These are phyloP conservation scores for Drosophila lutescens DNA, from an alignment of 2,888 invertebrate species.

Conservation along the genomic window DNA sequence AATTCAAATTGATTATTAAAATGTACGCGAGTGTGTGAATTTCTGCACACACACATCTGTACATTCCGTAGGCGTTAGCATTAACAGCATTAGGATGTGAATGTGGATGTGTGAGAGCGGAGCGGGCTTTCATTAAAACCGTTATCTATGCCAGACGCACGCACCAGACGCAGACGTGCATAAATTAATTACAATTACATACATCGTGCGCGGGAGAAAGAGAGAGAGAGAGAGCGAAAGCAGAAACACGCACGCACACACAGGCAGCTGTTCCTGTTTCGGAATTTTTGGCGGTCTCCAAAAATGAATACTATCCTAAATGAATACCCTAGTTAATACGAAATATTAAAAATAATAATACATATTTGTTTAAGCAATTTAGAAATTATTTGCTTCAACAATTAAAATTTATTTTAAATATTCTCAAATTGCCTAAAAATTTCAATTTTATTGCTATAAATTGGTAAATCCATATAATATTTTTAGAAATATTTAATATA, in stretches of 20 bases:
- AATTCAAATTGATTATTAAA: constrained; percentile 79
- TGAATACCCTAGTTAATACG: background rate
- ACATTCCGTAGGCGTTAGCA: constrained; percentile 39
- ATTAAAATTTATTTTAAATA: too few species aligned
- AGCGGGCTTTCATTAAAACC: constrained; percentile 67
- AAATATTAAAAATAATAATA: background rate
- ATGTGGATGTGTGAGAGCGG: constrained; percentile 38
- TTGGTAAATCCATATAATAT: too few species aligned
- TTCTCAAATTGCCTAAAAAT: too few species aligned
- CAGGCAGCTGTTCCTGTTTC: constrained; percentile 10
- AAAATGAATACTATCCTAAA: background rate
- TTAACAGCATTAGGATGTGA: constrained; percentile 35
- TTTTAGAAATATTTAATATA: too few species aligned
- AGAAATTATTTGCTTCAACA: too few species aligned
- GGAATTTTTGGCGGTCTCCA: constrained; percentile 8
- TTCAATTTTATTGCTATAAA: too few species aligned
- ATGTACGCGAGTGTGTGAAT: constrained; percentile 26
- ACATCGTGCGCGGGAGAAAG: background rate
- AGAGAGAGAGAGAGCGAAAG: background rate
- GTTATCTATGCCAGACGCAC: constrained; percentile 69
- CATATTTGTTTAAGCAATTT: too few species aligned
- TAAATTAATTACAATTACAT: constrained; percentile 51
- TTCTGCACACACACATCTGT: constrained; percentile 18
- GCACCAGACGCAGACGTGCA: constrained; percentile 57
- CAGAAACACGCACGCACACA: background rate